Percentiles rank a stretch among this genome's conserved stretches.
Conservation (phyloP, 2,797 vertebrate species). For the Alauda arvensis region DNA sequence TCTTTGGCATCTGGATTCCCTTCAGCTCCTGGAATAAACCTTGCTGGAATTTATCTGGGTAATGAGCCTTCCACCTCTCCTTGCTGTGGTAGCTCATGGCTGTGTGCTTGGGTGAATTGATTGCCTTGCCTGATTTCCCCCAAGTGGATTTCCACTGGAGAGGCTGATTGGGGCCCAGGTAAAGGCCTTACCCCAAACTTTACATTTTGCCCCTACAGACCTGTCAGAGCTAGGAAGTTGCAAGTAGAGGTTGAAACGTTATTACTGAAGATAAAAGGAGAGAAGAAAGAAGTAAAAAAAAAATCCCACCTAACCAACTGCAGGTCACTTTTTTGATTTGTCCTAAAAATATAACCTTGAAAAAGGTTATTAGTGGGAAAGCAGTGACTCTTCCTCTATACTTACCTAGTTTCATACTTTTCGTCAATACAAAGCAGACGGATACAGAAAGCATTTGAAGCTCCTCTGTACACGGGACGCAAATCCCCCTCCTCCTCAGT, state of each 20-base stretch:
- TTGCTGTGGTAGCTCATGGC: too few relatives aligned
- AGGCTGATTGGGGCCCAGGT: too few relatives aligned
- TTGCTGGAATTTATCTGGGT: too few relatives aligned
- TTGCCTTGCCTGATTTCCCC: too few relatives aligned
- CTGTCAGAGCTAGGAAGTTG: not conserved
- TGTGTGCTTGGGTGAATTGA: too few relatives aligned
- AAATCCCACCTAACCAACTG: not conserved
- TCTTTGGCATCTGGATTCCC: too few relatives aligned
- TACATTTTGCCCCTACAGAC: not conserved
- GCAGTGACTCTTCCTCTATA: not conserved
- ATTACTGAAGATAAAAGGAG: not conserved
- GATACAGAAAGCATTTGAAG: conserved; percentile 78
- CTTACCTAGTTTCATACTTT: conserved; percentile 81
- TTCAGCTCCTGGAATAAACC: too few relatives aligned
- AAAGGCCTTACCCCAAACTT: too few relatives aligned
- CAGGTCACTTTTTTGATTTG: not conserved
- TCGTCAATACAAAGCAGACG: conserved; percentile 83
- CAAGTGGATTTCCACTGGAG: too few relatives aligned
- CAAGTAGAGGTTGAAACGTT: not conserved
- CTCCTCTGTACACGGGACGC: conserved; percentile 42
- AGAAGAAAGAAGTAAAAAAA: not conserved
- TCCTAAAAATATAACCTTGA: not conserved
- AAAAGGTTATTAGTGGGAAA: not conserved
- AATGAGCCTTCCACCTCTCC: too few relatives aligned
- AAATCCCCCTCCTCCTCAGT: not conserved